phyloP scores from a whole-genome alignment of 1,140 invertebrate species.

The Drosophila nasuta region DNA sequence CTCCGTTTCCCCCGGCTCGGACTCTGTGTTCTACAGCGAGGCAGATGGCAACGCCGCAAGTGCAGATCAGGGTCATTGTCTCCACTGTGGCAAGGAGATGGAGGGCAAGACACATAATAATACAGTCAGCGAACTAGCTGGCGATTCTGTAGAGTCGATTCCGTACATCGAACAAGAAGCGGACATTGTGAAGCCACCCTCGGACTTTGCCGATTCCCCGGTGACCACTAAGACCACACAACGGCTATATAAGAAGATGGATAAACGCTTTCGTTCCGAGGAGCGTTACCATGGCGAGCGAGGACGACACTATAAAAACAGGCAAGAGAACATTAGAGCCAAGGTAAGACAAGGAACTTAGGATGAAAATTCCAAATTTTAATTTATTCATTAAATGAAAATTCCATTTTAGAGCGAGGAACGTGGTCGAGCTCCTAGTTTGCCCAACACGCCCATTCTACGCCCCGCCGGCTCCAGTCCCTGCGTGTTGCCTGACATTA shows the following conservation, averaged over 20 bases:
- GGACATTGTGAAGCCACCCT: constrained; percentile 93
- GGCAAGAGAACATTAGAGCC: constrained; percentile 89
- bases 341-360: constrained; percentile 86
- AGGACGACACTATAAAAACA: constrained; percentile 88
- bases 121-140: constrained; percentile 85
- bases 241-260: constrained; percentile 91
- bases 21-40: constrained; percentile 95
- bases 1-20: constrained; percentile 93
- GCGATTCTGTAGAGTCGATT: constrained; percentile 82
- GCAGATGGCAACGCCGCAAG: constrained; percentile 86
- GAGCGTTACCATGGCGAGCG: constrained; percentile 88
- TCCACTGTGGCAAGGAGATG: constrained; percentile 92
- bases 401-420: constrained; percentile 88
- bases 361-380: not conserved
- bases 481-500: constrained; percentile 88
- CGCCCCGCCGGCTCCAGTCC: constrained; percentile 88
- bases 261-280: constrained; percentile 93
- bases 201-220: constrained; percentile 94
- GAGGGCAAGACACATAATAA: constrained; percentile 78
- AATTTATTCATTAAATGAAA: not conserved
- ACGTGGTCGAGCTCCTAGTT: constrained; percentile 89
- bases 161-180: constrained; percentile 84
- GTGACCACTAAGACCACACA: constrained; percentile 86
- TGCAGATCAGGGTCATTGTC: constrained; percentile 87
- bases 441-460: constrained; percentile 88